phyloP scores from a whole-genome alignment of 2,888 invertebrate genomes.

The Lysandra coridon region DNA sequence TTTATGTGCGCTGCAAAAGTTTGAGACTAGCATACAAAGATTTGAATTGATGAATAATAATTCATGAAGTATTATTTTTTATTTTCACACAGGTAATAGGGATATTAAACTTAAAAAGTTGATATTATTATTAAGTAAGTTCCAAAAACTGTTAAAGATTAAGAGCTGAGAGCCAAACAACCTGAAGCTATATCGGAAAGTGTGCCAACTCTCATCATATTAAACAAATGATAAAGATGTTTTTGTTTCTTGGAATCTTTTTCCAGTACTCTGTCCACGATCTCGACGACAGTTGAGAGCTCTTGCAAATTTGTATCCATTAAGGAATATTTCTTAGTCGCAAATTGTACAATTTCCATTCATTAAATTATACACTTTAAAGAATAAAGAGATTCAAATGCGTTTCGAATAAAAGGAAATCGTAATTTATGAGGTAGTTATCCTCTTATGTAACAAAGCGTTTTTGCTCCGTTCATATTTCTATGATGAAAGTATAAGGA shows the following conservation, averaged over 20 bases:
- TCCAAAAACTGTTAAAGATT: slow-evolving; percentile 55
- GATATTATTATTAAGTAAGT: slow-evolving; percentile 46
- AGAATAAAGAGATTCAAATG: slow-evolving; percentile 8
- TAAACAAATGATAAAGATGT: slow-evolving; percentile 71
- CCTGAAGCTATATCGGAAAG: slow-evolving; percentile 52
- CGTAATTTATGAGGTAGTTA: slow-evolving; percentile 3
- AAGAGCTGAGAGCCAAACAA: slow-evolving; percentile 68
- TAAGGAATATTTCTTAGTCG: slow-evolving; percentile 28
- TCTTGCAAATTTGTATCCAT: slow-evolving; percentile 28
- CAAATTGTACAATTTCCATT: slow-evolving; percentile 24
- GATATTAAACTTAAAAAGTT: slow-evolving; percentile 34
- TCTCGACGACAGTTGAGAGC: slow-evolving; percentile 26
- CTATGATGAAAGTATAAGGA: background rate
- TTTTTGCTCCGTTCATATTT: background rate
- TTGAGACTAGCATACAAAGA: too few relatives aligned
- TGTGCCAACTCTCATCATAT: slow-evolving; percentile 74
- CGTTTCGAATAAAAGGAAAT: background rate
- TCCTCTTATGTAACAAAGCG: slow-evolving; percentile 10
- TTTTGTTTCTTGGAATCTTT: slow-evolving; percentile 55
- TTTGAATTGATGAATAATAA: too few relatives aligned
- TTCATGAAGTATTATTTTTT: too few relatives aligned
- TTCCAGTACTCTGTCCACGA: slow-evolving; percentile 32
- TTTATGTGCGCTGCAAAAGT: too few relatives aligned
- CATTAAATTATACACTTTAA: slow-evolving; percentile 24
- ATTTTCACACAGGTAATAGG: too few relatives aligned